Evolutionary conservation across 2,888 invertebrate genomes (phyloP), one percentile per base, ranked within the genome.

Genomic region (Argyresthia goedartella): DNA sequence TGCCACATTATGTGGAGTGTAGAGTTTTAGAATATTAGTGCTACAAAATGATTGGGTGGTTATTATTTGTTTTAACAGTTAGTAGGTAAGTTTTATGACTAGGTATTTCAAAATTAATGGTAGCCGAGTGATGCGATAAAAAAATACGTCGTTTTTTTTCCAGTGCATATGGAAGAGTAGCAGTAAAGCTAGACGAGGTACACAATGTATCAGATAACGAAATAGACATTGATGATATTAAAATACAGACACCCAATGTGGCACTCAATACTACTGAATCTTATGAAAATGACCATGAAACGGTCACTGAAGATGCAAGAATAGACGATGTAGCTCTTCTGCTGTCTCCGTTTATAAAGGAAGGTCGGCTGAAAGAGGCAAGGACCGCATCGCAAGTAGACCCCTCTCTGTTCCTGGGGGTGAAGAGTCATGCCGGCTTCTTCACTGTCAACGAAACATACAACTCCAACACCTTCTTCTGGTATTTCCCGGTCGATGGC

Each of bases 401-500:
- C 52, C 62, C 72, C 0, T 58, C 63, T 14, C 39, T 67, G 15
- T 84, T 85, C 52, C 57, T 79, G 1, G 77, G 79, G 0, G 64
- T 88, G 1, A 73, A 81, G 55, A 89, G 89, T 62, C 87, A 88
- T 61, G 74, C 89, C 7, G 88, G 88, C 0, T 88, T 77, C 59
- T 59, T 88, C n/a, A 95, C 94, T 0, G 95, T 95, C 15, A 90
- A 95, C 66, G 89, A 92, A 67, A 76, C 86, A 4, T 90, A 87
- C 63, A 88, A 92, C 63, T 93, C 94, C 1, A 94, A 95, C 68
- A 72, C 93, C 64, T 95, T 93, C 77, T 95, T 95, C 77, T 95
- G 95, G 95, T 95, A 92, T 66, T 94, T 95, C 65, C 94, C 94
- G 0, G 71, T 74, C 25, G 57, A 67, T 45, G 63, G 70, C 7